These are phyloP conservation scores for Pterocles gutturalis DNA, from an alignment of 2,113 vertebrate genomes.

Conservation along the genomic window DNA sequence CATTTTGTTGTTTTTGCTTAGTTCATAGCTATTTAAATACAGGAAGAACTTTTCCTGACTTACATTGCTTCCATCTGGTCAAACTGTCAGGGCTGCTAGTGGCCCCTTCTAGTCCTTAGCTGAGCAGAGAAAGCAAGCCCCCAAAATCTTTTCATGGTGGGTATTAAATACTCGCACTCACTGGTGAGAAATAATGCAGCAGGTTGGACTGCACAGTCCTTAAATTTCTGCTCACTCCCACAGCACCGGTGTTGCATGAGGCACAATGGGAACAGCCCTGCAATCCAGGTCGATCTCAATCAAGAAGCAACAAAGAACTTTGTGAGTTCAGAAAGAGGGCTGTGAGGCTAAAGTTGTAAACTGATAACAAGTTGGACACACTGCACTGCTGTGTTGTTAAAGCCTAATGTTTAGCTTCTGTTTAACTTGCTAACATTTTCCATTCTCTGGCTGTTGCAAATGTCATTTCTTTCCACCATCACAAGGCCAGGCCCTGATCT, in stretches of 20 bases:
- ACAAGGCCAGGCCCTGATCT: constrained; percentile 17
- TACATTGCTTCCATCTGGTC: neutral
- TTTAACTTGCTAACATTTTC: constrained; percentile 66
- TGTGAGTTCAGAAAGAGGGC: constrained; percentile 15
- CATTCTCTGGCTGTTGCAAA: constrained; percentile 48
- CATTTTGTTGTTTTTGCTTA: neutral
- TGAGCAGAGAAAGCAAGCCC: neutral
- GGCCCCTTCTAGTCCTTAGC: neutral
- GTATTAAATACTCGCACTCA: neutral
- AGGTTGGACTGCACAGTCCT: neutral
- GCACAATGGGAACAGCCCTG: neutral
- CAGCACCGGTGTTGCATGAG: accelerated
- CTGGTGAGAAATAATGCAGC: neutral
- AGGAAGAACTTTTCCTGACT: neutral
- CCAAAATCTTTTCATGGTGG: neutral
- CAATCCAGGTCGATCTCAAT: neutral
- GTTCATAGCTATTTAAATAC: neutral
- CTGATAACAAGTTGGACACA: constrained; percentile 35
- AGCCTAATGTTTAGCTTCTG: constrained; percentile 8
- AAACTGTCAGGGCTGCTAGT: neutral
- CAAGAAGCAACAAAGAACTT: constrained; percentile 44
- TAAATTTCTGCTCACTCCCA: neutral
- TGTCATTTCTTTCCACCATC: constrained; percentile 53
- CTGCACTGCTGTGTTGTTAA: constrained; percentile 44
- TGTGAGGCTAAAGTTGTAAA: constrained; percentile 45